Conservation (phyloP, 1,140 invertebrate genomes). For the Sitobion miscanthi region DNA sequence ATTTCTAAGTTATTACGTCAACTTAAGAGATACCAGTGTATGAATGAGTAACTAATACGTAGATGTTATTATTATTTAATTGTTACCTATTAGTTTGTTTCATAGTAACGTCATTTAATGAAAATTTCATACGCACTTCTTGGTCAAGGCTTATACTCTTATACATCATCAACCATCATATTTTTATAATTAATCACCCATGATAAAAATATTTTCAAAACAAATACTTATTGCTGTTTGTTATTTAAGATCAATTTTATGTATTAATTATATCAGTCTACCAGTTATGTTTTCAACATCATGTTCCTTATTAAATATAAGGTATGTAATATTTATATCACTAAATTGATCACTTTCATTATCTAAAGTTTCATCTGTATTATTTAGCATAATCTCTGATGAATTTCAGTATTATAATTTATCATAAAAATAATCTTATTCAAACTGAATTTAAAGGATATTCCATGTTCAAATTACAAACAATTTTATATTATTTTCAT, state of each 20-base stretch:
- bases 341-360: background rate
- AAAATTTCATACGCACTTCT: background rate
- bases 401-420: background rate
- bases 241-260: constrained; percentile 38
- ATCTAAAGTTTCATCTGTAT: background rate
- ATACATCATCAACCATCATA: constrained; percentile 4
- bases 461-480: background rate
- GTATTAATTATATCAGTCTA: constrained; percentile 15
- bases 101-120: constrained; percentile 20
- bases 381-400: background rate
- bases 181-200: constrained; percentile 7
- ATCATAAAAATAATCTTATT: background rate
- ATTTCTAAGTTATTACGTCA: constrained; percentile 13
- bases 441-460: background rate
- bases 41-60: background rate
- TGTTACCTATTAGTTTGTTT: background rate
- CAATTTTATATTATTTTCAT: background rate
- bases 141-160: constrained; percentile 4
- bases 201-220: constrained; percentile 38
- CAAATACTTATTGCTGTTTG: background rate
- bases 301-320: background rate
- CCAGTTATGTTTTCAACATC: constrained; percentile 18
- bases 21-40: background rate
- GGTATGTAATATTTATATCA: constrained; percentile 4
- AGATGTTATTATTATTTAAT: background rate